Evolutionary conservation across 2,113 vertebrate genomes (phyloP).

Genomic region (Charadrius vociferus): DNA sequence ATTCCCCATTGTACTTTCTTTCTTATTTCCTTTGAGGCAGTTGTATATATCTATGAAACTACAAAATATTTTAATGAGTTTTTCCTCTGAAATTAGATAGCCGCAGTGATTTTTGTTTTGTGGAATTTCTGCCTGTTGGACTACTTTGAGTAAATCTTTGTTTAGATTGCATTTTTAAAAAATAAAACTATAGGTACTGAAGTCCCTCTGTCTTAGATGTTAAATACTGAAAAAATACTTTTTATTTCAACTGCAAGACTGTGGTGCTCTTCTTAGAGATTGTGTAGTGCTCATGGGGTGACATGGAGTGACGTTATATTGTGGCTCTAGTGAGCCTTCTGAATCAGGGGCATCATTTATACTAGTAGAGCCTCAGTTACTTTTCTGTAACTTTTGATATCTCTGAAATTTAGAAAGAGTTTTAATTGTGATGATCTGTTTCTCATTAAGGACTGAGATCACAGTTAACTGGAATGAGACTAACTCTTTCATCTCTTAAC

Average conservation of each 20-base stretch:
- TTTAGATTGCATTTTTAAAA: neutral
- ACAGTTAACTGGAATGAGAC: neutral
- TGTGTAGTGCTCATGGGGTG: neutral
- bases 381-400: neutral
- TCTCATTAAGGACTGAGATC: neutral
- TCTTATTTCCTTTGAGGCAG: neutral
- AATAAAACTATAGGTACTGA: neutral
- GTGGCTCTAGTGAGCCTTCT: neutral
- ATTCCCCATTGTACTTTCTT: no score
- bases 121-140: neutral
- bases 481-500: neutral
- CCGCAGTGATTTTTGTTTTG: neutral
- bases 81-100: neutral
- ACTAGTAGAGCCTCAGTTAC: neutral
- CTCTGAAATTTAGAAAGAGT: neutral
- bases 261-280: neutral
- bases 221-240: neutral
- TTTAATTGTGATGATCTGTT: neutral
- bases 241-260: neutral
- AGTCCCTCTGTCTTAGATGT: neutral
- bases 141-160: neutral
- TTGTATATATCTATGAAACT: neutral
- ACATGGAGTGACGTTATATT: rapidly evolving
- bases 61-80: neutral
- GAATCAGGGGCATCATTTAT: neutral